Evolutionary conservation across 2,113 vertebrate species (phyloP).

Genomic region (Sorex fumeus): DNA sequence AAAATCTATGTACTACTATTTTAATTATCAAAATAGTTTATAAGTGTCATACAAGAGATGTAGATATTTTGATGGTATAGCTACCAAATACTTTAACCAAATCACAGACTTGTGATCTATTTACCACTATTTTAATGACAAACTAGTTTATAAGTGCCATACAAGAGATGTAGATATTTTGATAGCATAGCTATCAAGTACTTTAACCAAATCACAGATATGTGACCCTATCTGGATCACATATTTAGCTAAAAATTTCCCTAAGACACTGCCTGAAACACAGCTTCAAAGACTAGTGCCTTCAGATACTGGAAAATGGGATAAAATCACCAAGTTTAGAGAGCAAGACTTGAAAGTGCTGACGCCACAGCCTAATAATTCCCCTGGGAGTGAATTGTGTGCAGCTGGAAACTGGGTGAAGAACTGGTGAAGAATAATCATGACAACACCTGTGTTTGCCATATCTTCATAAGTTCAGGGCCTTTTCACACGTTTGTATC

Average conservation of each 20-base stretch:
- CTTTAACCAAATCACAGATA: neutral
- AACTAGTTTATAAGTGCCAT: neutral
- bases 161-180: neutral
- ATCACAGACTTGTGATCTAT: neutral
- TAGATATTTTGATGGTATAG: neutral
- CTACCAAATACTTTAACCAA: slow-evolving; percentile 13
- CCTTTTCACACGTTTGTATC: neutral
- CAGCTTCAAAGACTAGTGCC: too few relatives aligned
- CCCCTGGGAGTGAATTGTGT: too few relatives aligned
- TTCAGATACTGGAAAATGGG: too few relatives aligned
- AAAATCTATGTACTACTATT: neutral
- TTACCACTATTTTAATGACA: neutral
- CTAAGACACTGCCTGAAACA: neutral
- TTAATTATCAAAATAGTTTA: neutral
- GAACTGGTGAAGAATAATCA: neutral
- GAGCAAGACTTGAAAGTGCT: neutral
- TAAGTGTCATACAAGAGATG: neutral
- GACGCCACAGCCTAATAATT: neutral
- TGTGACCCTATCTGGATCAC: neutral
- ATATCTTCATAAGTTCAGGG: neutral
- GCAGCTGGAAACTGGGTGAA: neutral
- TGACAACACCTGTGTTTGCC: neutral
- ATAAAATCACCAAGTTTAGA: neutral
- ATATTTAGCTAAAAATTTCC: neutral
- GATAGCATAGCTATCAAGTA: neutral